Percentiles rank a stretch among this genome's conserved stretches.
phyloP scores from a whole-genome alignment of 2,797 vertebrate genomes.

The Anguilla obscura region DNA sequence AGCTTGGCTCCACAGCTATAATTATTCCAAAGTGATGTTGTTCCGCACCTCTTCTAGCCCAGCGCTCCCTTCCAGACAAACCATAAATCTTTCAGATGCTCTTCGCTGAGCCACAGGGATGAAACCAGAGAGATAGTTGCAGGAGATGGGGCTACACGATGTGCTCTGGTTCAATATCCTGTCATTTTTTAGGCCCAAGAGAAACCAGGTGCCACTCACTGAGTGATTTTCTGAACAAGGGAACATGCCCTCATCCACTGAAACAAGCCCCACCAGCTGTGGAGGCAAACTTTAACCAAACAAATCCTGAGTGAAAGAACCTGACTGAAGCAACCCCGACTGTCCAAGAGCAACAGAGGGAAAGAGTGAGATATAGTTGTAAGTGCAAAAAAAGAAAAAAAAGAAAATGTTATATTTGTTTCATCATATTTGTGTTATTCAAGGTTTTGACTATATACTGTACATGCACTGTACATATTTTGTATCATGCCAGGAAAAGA shows the following conservation, averaged over 20 bases:
- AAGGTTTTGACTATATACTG: not conserved
- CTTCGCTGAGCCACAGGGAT: not conserved
- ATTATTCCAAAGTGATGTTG: slow-evolving; percentile 3
- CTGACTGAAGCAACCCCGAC: not conserved
- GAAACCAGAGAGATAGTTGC: slow-evolving; percentile 1
- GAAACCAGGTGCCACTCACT: not conserved
- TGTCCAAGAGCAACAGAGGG: not conserved
- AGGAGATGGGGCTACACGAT: not conserved
- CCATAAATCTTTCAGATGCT: slow-evolving; percentile 27
- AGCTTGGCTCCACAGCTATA: slow-evolving; percentile 5
- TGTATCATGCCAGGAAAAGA: not conserved
- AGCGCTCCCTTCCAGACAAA: slow-evolving; percentile 5
- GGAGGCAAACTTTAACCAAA: not conserved
- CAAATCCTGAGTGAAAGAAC: not conserved
- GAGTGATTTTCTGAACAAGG: not conserved
- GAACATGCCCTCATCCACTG: not conserved
- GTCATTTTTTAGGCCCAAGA: not conserved
- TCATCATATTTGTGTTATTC: not conserved
- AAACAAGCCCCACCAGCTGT: not conserved
- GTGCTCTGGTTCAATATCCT: not conserved
- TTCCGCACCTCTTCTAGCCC: not conserved
- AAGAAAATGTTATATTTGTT: not conserved
- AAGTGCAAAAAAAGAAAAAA: not conserved
- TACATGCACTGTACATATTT: not conserved
- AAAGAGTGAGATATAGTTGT: not conserved